These are phyloP conservation scores for Planiliza haematocheilus DNA, from an alignment of 2,113 vertebrate genomes.

Conservation along the genomic window DNA sequence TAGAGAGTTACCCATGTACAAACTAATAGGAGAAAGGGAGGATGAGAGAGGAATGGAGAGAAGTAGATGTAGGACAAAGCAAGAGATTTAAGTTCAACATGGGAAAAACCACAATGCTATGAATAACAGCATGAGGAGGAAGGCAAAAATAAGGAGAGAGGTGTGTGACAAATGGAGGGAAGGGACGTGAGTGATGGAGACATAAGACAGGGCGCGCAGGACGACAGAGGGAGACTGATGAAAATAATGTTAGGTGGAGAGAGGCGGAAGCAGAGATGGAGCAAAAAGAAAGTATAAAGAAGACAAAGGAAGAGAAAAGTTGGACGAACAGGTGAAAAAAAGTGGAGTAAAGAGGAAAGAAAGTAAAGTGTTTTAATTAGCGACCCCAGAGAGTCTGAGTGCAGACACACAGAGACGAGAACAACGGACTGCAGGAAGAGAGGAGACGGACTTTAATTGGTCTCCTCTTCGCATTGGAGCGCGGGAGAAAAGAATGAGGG, in stretches of 20 bases:
- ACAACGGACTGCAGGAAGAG: constrained; percentile 60
- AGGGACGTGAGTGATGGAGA: constrained; percentile 38
- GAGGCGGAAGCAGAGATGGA: constrained; percentile 33
- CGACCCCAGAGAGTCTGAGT: constrained; percentile 79
- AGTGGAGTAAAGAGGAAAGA: constrained; percentile 45
- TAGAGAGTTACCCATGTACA: constrained; percentile 52
- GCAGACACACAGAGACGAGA: constrained; percentile 59
- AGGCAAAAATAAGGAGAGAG: constrained; percentile 5
- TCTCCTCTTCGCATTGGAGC: constrained; percentile 67
- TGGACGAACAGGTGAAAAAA: constrained; percentile 60
- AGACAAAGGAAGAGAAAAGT: constrained; percentile 30
- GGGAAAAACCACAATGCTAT: constrained; percentile 5
- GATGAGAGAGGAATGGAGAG: constrained; percentile 23
- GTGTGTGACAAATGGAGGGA: constrained; percentile 37
- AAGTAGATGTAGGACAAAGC: constrained; percentile 17
- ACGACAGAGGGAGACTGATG: constrained; percentile 51
- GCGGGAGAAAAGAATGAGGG: constrained; percentile 57
- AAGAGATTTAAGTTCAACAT: constrained; percentile 16
- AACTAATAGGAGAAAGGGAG: constrained; percentile 43
- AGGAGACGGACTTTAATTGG: constrained; percentile 85
- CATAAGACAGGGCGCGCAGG: constrained; percentile 3
- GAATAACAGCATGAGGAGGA: constrained; percentile 4
- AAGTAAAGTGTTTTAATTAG: constrained; percentile 84
- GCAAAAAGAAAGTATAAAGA: constrained; percentile 25
- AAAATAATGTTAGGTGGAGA: constrained; percentile 43